Conservation (phyloP, 2,797 vertebrate genomes). For the Microchirus variegatus region DNA sequence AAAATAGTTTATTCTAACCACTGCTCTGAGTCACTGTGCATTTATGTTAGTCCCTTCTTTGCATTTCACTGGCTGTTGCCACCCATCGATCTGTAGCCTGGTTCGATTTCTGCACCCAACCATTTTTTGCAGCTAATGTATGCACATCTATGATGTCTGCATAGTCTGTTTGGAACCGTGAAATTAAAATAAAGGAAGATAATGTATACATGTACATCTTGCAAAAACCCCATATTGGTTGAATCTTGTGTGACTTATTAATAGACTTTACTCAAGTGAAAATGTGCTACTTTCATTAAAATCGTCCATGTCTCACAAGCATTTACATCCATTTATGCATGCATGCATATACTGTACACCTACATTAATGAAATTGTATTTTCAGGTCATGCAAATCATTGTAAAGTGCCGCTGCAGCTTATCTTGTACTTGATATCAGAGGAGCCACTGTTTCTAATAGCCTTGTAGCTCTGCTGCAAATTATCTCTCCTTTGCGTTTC, state of each 20-base stretch:
- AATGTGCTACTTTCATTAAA: background rate
- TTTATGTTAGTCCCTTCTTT: too few species aligned
- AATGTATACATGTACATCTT: too few species aligned
- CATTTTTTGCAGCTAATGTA: background rate
- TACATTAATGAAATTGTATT: conserved; percentile 2
- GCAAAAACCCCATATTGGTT: too few species aligned
- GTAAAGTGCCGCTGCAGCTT: too few species aligned
- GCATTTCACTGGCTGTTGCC: too few species aligned
- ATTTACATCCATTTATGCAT: background rate
- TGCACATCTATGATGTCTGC: background rate
- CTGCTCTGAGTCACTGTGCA: too few species aligned
- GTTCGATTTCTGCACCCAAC: background rate
- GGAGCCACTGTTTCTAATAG: conserved; percentile 28
- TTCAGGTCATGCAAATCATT: too few species aligned
- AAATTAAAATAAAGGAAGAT: background rate
- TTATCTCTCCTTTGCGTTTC: conserved; percentile 50
- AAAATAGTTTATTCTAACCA: too few species aligned
- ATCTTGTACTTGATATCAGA: conserved; percentile 16
- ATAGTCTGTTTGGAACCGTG: background rate
- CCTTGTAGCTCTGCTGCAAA: conserved; percentile 33
- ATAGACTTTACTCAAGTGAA: background rate
- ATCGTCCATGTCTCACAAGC: background rate
- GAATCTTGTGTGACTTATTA: background rate
- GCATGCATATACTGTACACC: background rate
- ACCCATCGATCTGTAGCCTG: too few species aligned